phyloP scores from a whole-genome alignment of 2,113 vertebrate genomes.

The Tiliqua scincoides region DNA sequence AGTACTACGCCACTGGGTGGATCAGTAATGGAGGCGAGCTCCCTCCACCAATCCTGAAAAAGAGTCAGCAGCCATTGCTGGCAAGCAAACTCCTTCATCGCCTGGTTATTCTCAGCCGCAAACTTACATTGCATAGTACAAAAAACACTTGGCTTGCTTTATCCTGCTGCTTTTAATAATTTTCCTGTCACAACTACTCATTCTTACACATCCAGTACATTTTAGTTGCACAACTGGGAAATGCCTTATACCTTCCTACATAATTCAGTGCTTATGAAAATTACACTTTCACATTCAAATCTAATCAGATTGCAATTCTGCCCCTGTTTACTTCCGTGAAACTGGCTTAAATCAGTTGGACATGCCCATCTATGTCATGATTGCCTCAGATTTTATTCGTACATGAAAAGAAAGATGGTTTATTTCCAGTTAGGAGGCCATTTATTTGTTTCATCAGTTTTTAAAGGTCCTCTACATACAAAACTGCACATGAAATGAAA shows the following conservation, averaged over 20 bases:
- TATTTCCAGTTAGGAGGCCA: conserved; percentile 25
- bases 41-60: not conserved
- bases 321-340: not conserved
- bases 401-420: conserved; percentile 21
- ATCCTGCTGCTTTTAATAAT: conserved; percentile 53
- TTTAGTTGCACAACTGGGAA: conserved; percentile 36
- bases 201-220: conserved; percentile 24
- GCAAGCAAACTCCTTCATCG: conserved; percentile 31
- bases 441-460: conserved; percentile 31
- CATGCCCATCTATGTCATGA: not conserved
- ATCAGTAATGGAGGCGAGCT: too few species aligned
- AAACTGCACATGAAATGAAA: conserved; percentile 9
- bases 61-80: not conserved
- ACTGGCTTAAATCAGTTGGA: not conserved
- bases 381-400: not conserved
- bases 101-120: conserved; percentile 35
- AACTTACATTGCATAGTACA: conserved; percentile 9
- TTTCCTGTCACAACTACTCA: conserved; percentile 47
- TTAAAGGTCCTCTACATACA: conserved; percentile 36
- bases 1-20: too few species aligned
- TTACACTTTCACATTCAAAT: not conserved
- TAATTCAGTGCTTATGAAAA: not conserved
- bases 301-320: not conserved
- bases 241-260: conserved; percentile 38
- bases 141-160: conserved; percentile 29